Evolutionary conservation across 2,888 invertebrate species (phyloP), one percentile per base, ranked within the genome.

Genomic region (Rutpela maculata): DNA sequence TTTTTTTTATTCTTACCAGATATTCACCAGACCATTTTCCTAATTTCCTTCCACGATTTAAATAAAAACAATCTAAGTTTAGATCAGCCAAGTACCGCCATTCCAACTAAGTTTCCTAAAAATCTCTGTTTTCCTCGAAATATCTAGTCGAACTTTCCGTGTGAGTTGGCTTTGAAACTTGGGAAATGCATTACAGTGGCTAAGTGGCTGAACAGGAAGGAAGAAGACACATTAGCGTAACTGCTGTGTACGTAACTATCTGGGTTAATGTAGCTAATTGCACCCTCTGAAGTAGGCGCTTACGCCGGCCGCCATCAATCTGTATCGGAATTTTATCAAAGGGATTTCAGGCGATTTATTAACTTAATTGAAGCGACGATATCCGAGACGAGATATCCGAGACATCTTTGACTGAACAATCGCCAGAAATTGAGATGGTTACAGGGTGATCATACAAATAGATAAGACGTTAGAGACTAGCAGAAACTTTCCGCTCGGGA

Each of bases 221-320:
- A 76, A 76, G 57, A 70, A 73, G 77, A 69, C 73, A 77, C 73
- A 74, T 77, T 68, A 71, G 57, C 43, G 43, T 31, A 38, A 69
- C 57, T 65, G 6, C 65, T 57, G 38, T 17, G 35, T 66, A 63
- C 12, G 55, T 55, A 73, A 35, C 19, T 65, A 56, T 65, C 63
- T 56, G 60, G 70, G 63, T 77, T 65, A 68, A 74, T 77, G 74
- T 74, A 43, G 70, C 74, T 77, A 77, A 77, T 77, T 74, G 65
- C 65, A 57, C 63, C 70, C 55, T 66, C 59, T 26, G 66, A 66
- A 66, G 71, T 60, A 71, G 65, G 59, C 57, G 65, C 66, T 76
- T 63, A 60, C 75, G 35, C 62, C 56, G 19, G n/a, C 59, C 18
- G 15, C n/a, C 70, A 71, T 69, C 66, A 31, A 50, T 76, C 65